phyloP scores from a whole-genome alignment of 1,140 invertebrate species.

The Probaryconus sp. region DNA sequence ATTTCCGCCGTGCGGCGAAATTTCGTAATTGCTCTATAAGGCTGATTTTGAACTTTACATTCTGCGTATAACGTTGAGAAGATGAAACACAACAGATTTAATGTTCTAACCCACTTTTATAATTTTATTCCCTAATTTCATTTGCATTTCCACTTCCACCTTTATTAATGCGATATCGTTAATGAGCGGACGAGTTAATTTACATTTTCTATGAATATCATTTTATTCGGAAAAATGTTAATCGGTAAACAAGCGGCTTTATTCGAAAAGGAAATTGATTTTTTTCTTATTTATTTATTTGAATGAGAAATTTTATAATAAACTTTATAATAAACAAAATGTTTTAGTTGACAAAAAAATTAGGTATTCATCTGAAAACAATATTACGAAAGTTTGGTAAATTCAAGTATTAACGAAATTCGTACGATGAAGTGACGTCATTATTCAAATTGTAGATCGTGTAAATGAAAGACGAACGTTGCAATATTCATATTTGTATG shows the following conservation, averaged over 20 bases:
- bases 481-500: conserved; percentile 12
- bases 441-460: no score
- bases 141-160: conserved; percentile 19
- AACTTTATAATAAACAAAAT: no score
- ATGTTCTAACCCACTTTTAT: conserved; percentile 29
- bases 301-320: no score
- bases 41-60: conserved; percentile 40
- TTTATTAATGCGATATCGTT: conserved; percentile 17
- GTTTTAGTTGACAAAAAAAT: no score
- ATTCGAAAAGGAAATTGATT: no score
- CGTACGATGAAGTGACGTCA: no score
- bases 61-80: not conserved
- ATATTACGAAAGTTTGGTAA: no score
- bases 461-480: conserved; percentile 15
- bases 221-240: no score
- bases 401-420: no score
- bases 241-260: no score
- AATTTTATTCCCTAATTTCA: conserved; percentile 25
- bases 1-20: conserved; percentile 47
- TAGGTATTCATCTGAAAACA: no score
- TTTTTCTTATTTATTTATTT: no score
- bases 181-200: not conserved
- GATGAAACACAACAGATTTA: conserved; percentile 39
- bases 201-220: not conserved
- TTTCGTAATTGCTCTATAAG: conserved; percentile 46